Conservation (phyloP, 1,140 invertebrate genomes). For the Hyposmocoma kahamanoa region DNA sequence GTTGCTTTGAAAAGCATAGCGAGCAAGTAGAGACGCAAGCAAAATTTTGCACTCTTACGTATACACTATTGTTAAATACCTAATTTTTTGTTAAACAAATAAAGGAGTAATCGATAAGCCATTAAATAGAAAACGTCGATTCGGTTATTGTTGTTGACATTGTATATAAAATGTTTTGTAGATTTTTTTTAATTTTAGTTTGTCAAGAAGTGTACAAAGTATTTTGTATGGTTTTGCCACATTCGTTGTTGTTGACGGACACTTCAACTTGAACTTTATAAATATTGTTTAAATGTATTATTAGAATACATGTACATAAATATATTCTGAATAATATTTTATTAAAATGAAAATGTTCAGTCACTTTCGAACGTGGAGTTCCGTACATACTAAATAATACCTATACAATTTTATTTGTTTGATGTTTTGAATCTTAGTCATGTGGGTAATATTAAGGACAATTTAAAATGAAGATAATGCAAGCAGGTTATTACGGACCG, state of each 20-base stretch:
- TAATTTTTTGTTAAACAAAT: background rate
- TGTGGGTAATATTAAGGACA: constrained; percentile 15
- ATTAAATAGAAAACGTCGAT: constrained; percentile 34
- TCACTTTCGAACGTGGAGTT: background rate
- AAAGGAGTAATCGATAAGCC: constrained; percentile 22
- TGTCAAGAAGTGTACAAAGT: constrained; percentile 65
- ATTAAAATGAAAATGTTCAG: constrained; percentile 23
- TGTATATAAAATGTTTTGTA: constrained; percentile 68
- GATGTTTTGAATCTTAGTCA: constrained; percentile 23
- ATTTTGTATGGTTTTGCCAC: constrained; percentile 47
- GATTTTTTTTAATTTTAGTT: constrained; percentile 68
- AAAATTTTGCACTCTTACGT: no score
- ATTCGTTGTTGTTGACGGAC: constrained; percentile 31
- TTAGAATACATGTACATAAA: constrained; percentile 68
- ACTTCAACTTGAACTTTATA: constrained; percentile 53
- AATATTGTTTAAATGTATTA: constrained; percentile 71
- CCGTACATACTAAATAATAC: background rate
- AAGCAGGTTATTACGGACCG: no score
- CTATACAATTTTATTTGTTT: constrained; percentile 17
- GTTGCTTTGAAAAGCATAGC: background rate
- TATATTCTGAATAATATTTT: constrained; percentile 57
- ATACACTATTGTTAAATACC: no score
- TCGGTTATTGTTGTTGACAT: constrained; percentile 59
- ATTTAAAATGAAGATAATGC: no score
- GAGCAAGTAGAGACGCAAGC: no score